These are phyloP conservation scores for Epirrhoe alternata DNA, from an alignment of 2,888 invertebrate species.

Conservation along the genomic window DNA sequence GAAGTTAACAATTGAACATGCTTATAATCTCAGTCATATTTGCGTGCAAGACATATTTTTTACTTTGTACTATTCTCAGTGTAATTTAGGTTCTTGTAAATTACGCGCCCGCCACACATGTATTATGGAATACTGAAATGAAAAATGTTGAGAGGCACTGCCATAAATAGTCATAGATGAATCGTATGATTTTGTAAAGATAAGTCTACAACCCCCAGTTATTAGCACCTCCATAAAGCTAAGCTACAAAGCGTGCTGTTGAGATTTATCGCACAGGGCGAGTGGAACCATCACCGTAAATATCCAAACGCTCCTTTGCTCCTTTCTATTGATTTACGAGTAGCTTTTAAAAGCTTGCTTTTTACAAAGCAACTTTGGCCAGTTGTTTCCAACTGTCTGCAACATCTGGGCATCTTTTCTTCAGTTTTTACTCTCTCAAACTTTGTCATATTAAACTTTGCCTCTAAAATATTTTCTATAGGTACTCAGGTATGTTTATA, in stretches of 20 bases:
- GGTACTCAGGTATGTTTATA: constrained; percentile 35
- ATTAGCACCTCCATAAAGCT: constrained; percentile 70
- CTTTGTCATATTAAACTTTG: constrained; percentile 76
- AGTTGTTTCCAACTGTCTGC: constrained; percentile 82
- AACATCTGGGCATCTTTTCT: constrained; percentile 78
- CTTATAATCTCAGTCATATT: too few species aligned
- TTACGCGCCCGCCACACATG: too few species aligned
- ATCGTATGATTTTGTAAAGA: constrained; percentile 30
- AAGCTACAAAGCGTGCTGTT: constrained; percentile 67
- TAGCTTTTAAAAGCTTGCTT: constrained; percentile 79
- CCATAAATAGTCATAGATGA: constrained; percentile 13
- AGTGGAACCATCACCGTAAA: constrained; percentile 72
- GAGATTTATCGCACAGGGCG: constrained; percentile 70
- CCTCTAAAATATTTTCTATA: constrained; percentile 51
- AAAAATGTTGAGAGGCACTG: not conserved
- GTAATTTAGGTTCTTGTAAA: too few species aligned
- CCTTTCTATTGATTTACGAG: constrained; percentile 79
- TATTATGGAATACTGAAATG: too few species aligned
- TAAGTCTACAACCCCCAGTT: constrained; percentile 45
- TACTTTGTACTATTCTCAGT: too few species aligned
- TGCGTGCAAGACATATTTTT: too few species aligned
- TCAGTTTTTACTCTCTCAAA: constrained; percentile 76
- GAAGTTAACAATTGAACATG: too few species aligned
- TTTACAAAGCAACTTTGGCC: constrained; percentile 77
- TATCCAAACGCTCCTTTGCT: constrained; percentile 76